Conservation (phyloP, 2,888 invertebrate species). For the Netelia fuscicornis region DNA sequence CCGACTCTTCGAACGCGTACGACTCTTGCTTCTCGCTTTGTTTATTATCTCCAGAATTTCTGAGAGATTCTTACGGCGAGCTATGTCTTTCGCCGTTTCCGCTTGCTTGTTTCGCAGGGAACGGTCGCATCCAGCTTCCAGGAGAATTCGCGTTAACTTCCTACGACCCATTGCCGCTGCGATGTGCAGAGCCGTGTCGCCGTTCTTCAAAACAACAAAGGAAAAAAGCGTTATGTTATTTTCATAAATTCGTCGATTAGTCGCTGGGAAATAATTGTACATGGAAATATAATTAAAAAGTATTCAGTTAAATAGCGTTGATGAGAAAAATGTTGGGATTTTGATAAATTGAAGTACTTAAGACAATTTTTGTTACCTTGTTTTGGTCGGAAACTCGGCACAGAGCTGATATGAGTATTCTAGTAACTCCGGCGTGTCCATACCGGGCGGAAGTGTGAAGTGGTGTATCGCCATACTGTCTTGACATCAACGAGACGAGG, state of each 20-base stretch:
- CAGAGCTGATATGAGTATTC: conserved; percentile 96
- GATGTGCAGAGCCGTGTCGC: conserved; percentile 97
- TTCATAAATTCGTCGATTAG: too few relatives aligned
- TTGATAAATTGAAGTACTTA: too few relatives aligned
- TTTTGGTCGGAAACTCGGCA: conserved; percentile 95
- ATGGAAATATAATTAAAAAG: too few relatives aligned
- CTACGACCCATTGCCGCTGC: conserved; percentile 97
- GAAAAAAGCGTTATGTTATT: too few relatives aligned
- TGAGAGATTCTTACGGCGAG: conserved; percentile 92
- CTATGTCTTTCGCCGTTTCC: conserved; percentile 96
- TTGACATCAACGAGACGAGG: conserved; percentile 58
- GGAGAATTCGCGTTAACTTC: conserved; percentile 95
- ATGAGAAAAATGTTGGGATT: not conserved
- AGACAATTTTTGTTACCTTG: conserved; percentile 86
- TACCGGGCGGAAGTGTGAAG: conserved; percentile 97
- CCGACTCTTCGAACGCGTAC: conserved; percentile 77
- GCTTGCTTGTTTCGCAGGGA: conserved; percentile 92
- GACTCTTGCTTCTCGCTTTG: conserved; percentile 80
- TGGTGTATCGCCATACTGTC: conserved; percentile 96
- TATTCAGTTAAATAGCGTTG: too few relatives aligned
- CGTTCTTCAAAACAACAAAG: conserved; percentile 87
- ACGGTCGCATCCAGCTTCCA: conserved; percentile 93
- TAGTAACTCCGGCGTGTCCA: conserved; percentile 97
- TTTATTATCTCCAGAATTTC: conserved; percentile 93
- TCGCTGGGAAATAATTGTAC: too few relatives aligned